Base-by-base conservation (phyloP, 2,888 invertebrate species). In the Caenorhabditis auriculariae region DNA sequence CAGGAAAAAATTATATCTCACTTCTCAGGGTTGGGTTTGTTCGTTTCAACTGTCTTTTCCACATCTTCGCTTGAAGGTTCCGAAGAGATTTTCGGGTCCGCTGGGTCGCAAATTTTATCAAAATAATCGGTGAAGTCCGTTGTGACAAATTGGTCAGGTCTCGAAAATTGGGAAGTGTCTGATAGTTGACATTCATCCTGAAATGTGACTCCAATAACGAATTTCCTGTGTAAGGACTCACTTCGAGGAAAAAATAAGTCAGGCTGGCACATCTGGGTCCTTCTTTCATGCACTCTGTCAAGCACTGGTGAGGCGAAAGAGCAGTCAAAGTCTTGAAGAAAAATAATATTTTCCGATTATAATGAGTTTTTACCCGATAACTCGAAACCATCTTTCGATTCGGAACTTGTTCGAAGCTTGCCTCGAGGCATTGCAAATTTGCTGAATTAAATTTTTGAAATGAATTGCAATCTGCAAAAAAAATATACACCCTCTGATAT, bases 191-290 rank as follows among this genome's bases (percentile, higher is more conserved):
- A 81, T 54, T 78, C 70, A 39, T 75, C 72, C 76, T 79, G 57
- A 47, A 75, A 51, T 23, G 23, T 9, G 47, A 21, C 9, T 35
- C 9, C 9, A 42, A 42, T 15, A 15, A 27, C 35, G 12, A 32
- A 32, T 12, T 32, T 37, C 15, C 21, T 6, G 23, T 1, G n/a
- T 28, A 19, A 4, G 5, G 3, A 49, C 56, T 47, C 37, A 72
- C 71, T 39, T 38, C 42, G 24, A 73, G 63, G 45, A 73, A 72
- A 48, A 75, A 72, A 54, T 70, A 78, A 37, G 76, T 75, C 21
- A 51, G 75, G 38, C 76, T 73, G 5, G 67, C 65, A 51, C 78
- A 78, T 62, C 85, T 83, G 66, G 71, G 67, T 6, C 66, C 67
- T 43, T 73, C 64, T 23, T 73, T 65, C 54, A 78, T 62, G 53